Evolutionary conservation across 2,888 invertebrate species (phyloP).

Genomic region (Adineta ricciae): DNA sequence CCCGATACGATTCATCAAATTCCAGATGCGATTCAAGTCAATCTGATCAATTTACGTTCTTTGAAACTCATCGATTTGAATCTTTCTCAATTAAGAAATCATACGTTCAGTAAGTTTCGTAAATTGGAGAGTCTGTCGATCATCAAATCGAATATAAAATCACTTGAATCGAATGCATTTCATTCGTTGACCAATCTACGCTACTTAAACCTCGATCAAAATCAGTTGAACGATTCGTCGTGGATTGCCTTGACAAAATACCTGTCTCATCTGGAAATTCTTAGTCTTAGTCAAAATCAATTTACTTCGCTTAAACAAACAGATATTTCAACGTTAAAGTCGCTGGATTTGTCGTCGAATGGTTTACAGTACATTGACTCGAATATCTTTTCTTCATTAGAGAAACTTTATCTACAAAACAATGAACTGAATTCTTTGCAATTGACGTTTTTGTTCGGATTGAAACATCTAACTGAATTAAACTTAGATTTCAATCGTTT

Average conservation of each 20-base stretch:
- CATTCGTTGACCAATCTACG: background rate
- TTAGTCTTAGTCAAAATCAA: slow-evolving; percentile 24
- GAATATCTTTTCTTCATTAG: background rate
- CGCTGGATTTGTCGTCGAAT: slow-evolving; percentile 17
- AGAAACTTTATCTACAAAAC: slow-evolving; percentile 28
- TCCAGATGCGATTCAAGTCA: background rate
- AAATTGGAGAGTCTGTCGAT: slow-evolving; percentile 26
- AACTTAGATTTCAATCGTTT: slow-evolving; percentile 30
- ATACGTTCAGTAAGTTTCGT: slow-evolving; percentile 21
- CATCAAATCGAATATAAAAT: slow-evolving; percentile 6
- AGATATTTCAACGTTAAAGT: slow-evolving; percentile 13
- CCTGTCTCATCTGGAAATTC: background rate
- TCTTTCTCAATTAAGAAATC: background rate
- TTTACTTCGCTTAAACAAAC: background rate
- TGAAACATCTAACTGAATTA: slow-evolving; percentile 22
- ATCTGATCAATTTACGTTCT: slow-evolving; percentile 11
- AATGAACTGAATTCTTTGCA: slow-evolving; percentile 33
- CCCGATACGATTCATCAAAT: background rate
- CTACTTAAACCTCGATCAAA: slow-evolving; percentile 27
- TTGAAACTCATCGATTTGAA: slow-evolving; percentile 1
- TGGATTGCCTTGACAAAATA: background rate
- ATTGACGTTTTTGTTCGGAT: slow-evolving; percentile 20
- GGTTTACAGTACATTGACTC: slow-evolving; percentile 6
- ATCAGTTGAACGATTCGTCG: background rate
- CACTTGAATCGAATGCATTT: background rate